Percentiles rank a stretch among this genome's conserved stretches.
Conservation (phyloP, 2,888 invertebrate genomes). For the Macropis europaea region DNA sequence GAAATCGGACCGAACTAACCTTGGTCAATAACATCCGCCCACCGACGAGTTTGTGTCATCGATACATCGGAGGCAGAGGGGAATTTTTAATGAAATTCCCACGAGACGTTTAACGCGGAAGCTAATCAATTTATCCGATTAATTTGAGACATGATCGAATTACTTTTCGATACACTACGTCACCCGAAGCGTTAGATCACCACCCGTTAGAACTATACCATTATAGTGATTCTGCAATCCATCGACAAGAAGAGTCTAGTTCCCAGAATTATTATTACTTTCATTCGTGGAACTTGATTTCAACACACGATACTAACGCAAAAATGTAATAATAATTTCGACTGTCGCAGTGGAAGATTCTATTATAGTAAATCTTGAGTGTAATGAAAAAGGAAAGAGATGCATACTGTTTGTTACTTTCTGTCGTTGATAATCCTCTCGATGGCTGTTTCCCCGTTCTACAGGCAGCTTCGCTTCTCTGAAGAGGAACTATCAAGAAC, state of each 20-base stretch:
- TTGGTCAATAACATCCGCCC: not conserved
- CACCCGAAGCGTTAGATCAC: no score
- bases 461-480: no score
- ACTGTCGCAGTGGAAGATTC: not conserved
- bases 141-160: constrained; percentile 3
- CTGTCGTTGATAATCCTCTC: constrained; percentile 34
- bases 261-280: no score
- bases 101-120: not conserved
- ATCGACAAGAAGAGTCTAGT: no score
- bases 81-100: not conserved
- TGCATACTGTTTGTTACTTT: constrained; percentile 28
- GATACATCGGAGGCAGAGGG: not conserved
- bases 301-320: no score
- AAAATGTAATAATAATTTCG: not conserved
- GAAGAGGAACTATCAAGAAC: not conserved
- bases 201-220: no score
- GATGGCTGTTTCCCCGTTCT: constrained; percentile 27
- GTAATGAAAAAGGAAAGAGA: not conserved
- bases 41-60: not conserved
- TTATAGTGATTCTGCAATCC: no score
- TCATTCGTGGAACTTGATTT: no score
- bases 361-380: not conserved
- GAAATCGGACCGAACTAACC: not conserved
- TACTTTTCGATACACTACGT: not conserved
- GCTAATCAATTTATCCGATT: not conserved